These are phyloP conservation scores for Pollenia labialis DNA, from an alignment of 2,888 invertebrate species.

Conservation along the genomic window DNA sequence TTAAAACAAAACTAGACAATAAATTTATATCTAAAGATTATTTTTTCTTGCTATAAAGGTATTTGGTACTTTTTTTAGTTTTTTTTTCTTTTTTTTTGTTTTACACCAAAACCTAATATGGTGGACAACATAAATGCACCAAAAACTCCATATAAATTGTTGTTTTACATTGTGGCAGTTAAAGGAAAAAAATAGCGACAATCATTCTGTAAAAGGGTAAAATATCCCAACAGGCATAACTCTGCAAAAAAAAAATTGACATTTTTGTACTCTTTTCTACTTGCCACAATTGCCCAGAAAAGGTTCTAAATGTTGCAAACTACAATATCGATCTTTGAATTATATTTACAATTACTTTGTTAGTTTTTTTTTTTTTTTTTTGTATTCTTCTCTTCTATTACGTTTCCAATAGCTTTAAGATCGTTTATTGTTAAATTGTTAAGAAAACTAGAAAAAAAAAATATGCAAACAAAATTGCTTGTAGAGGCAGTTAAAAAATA, in stretches of 20 bases:
- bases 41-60: constrained; percentile 24
- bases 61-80: constrained; percentile 59
- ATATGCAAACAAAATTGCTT: constrained; percentile 30
- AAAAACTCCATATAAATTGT: constrained; percentile 46
- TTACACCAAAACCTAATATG: constrained; percentile 58
- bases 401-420: constrained; percentile 43
- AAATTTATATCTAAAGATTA: constrained; percentile 61
- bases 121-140: constrained; percentile 63
- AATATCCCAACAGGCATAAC: constrained; percentile 49
- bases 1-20: constrained; percentile 41
- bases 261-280: constrained; percentile 29
- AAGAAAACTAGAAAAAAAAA: constrained; percentile 46
- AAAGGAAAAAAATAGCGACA: constrained; percentile 47
- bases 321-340: constrained; percentile 69
- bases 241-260: constrained; percentile 7
- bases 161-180: constrained; percentile 31
- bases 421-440: constrained; percentile 69
- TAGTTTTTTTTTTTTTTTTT: constrained; percentile 10
- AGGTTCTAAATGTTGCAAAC: constrained; percentile 64
- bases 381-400: neutral
- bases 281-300: constrained; percentile 48
- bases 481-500: constrained; percentile 6
- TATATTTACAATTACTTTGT: constrained; percentile 69
- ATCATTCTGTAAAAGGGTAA: constrained; percentile 61
- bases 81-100: constrained; percentile 13